A percentile compares a stretch with the other conserved stretches of the same genome.
These are phyloP conservation scores for Rhincodon typus DNA, from an alignment of 2,797 vertebrate species.

Conservation along the genomic window DNA sequence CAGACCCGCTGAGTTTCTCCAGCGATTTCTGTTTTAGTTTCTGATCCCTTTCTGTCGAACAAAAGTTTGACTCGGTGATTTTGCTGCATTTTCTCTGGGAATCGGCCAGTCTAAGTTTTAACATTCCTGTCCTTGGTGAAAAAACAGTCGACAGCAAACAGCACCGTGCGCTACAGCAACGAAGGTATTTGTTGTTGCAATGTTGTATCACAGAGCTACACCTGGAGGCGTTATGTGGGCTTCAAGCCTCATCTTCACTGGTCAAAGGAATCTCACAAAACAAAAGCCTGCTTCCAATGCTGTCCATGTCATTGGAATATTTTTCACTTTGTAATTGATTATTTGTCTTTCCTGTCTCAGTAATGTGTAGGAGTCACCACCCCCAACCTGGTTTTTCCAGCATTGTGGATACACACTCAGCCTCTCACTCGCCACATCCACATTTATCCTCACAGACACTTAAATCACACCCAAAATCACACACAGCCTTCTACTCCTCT, in stretches of 20 bases:
- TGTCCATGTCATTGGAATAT: background rate
- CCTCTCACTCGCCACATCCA: too few relatives aligned
- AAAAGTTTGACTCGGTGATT: background rate
- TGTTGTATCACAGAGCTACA: background rate
- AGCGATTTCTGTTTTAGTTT: too few relatives aligned
- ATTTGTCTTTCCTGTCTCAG: background rate
- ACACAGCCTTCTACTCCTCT: background rate
- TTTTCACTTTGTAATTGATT: background rate
- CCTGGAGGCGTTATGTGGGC: too few relatives aligned
- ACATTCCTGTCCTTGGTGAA: background rate
- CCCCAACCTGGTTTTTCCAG: background rate
- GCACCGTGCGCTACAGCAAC: too few relatives aligned
- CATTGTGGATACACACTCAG: background rate
- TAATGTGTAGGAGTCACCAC: background rate
- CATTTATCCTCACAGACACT: background rate
- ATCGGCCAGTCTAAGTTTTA: background rate
- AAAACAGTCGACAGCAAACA: background rate
- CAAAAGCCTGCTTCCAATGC: background rate
- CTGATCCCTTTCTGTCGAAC: background rate
- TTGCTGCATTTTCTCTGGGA: background rate
- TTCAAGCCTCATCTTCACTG: background rate
- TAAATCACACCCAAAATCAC: background rate
- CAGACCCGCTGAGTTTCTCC: too few relatives aligned
- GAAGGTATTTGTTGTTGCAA: background rate
- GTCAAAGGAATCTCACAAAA: background rate